These are phyloP conservation scores for Decapterus maruadsi DNA, from an alignment of 2,797 vertebrate species.

Conservation along the genomic window DNA sequence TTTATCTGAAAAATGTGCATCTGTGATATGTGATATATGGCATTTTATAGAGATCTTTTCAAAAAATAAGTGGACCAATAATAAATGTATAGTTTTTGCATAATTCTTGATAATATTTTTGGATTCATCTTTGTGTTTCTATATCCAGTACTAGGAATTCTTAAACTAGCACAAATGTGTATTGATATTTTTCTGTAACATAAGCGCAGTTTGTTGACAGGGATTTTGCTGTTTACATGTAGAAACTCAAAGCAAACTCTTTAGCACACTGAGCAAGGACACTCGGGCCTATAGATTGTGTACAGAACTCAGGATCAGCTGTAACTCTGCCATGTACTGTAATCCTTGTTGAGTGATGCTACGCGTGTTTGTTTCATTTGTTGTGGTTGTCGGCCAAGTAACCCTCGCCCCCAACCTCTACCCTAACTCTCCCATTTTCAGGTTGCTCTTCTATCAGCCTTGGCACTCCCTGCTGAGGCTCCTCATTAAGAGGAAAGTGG, in stretches of 20 bases:
- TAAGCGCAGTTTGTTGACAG: slow-evolving; percentile 2
- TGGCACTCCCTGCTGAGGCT: slow-evolving; percentile 75
- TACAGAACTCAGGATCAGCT: slow-evolving; percentile 15
- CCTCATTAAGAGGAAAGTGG: slow-evolving; percentile 80
- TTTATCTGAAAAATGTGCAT: neutral
- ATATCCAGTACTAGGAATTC: neutral
- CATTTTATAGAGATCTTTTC: neutral
- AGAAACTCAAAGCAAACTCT: neutral
- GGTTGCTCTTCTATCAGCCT: slow-evolving; percentile 75
- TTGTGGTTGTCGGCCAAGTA: slow-evolving; percentile 67
- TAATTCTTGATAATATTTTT: neutral
- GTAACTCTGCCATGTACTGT: slow-evolving; percentile 29
- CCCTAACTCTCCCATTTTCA: slow-evolving; percentile 70
- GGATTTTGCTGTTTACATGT: neutral
- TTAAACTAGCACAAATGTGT: neutral
- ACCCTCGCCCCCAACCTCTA: slow-evolving; percentile 71
- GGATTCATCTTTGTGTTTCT: neutral
- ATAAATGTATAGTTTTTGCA: neutral
- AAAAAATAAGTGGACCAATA: neutral
- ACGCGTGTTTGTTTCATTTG: slow-evolving; percentile 72
- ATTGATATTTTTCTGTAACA: neutral
- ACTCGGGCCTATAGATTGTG: slow-evolving; percentile 16
- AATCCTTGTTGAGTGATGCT: slow-evolving; percentile 52
- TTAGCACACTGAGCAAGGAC: slow-evolving; percentile 52
- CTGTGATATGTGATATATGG: neutral